phyloP scores from a whole-genome alignment of 2,888 invertebrate genomes.

The Oxyscelio sp. region DNA sequence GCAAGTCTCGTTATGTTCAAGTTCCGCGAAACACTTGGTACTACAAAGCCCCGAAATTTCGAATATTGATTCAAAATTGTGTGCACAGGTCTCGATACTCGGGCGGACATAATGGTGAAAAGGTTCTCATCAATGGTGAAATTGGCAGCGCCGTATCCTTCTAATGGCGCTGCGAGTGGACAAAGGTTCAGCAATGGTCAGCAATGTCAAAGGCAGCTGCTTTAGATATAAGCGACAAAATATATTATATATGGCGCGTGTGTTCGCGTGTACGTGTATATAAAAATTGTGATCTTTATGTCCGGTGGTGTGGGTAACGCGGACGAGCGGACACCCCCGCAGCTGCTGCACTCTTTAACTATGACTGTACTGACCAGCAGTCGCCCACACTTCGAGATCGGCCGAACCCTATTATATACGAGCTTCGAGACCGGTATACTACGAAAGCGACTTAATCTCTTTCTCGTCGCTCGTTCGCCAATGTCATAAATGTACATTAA shows the following conservation, averaged over 20 bases:
- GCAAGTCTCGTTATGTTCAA: too few species aligned
- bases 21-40: background rate
- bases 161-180: slow-evolving; percentile 81
- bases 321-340: slow-evolving; percentile 74
- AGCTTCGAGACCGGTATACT: slow-evolving; percentile 56
- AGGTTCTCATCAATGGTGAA: slow-evolving; percentile 84
- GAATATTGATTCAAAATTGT: slow-evolving; percentile 39
- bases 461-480: slow-evolving; percentile 61
- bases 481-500: slow-evolving; percentile 67
- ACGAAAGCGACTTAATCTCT: slow-evolving; percentile 75
- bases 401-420: slow-evolving; percentile 76
- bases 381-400: slow-evolving; percentile 81
- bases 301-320: slow-evolving; percentile 34
- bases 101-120: slow-evolving; percentile 77
- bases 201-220: slow-evolving; percentile 73
- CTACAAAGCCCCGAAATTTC: background rate
- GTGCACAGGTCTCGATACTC: slow-evolving; percentile 52
- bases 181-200: slow-evolving; percentile 75
- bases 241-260: slow-evolving; percentile 37
- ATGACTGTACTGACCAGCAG: slow-evolving; percentile 80
- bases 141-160: slow-evolving; percentile 79
- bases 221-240: slow-evolving; percentile 53
- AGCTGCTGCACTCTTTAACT: slow-evolving; percentile 73
- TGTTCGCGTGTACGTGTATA: slow-evolving; percentile 33
- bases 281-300: slow-evolving; percentile 65